phyloP scores from a whole-genome alignment of 2,888 invertebrate species.

The Invenusta paracnida region DNA sequence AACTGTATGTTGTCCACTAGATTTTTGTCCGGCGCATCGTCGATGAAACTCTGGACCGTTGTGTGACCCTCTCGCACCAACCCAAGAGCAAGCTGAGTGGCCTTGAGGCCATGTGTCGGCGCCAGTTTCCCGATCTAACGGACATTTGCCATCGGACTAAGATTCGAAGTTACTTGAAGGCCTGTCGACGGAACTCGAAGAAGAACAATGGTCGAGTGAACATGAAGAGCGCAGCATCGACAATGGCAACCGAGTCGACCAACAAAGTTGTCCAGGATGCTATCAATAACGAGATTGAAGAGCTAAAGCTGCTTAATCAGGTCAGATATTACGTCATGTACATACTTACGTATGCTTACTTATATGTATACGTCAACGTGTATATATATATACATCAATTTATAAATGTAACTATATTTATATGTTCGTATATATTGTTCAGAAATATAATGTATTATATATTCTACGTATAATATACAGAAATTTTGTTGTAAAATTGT shows the following conservation, averaged over 20 bases:
- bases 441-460: too few species aligned
- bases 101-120: slow-evolving; percentile 89
- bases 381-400: too few species aligned
- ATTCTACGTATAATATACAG: too few species aligned
- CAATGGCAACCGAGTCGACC: neutral
- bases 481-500: too few species aligned
- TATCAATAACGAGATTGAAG: neutral
- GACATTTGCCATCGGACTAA: slow-evolving; percentile 81
- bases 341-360: too few species aligned
- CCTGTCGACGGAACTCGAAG: slow-evolving; percentile 83
- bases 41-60: slow-evolving; percentile 89
- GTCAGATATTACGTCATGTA: too few species aligned
- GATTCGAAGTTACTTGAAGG: slow-evolving; percentile 88
- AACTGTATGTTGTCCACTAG: slow-evolving; percentile 64
- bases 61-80: slow-evolving; percentile 92
- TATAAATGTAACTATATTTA: too few species aligned
- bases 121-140: slow-evolving; percentile 92
- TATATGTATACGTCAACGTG: too few species aligned
- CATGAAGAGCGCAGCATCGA: slow-evolving; percentile 31
- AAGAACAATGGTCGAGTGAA: slow-evolving; percentile 72
- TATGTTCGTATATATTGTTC: too few species aligned
- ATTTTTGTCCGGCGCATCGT: slow-evolving; percentile 95
- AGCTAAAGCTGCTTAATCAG: neutral
- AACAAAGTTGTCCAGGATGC: neutral
- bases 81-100: slow-evolving; percentile 96